These are phyloP conservation scores for Prorops nasuta DNA, from an alignment of 1,140 invertebrate genomes.

Conservation along the genomic window DNA sequence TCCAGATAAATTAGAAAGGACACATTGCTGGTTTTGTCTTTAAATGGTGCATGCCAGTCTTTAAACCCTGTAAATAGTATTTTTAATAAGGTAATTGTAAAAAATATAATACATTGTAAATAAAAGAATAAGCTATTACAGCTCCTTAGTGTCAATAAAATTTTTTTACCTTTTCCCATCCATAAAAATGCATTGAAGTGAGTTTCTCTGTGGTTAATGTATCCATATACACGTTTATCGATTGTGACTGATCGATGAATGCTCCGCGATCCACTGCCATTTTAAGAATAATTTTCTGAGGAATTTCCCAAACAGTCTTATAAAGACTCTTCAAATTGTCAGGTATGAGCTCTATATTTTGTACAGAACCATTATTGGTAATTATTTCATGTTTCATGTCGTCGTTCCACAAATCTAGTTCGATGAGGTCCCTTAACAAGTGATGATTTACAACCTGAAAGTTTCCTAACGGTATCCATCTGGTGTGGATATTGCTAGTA, in stretches of 20 bases:
- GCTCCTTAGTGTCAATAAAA: background rate
- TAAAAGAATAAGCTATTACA: background rate
- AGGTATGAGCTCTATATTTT: conserved; percentile 87
- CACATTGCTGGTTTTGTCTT: conserved; percentile 94
- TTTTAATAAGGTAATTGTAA: too few species aligned
- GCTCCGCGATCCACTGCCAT: conserved; percentile 98
- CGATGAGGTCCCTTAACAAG: conserved; percentile 89
- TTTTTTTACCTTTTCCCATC: conserved; percentile 80
- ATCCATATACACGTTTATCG: conserved; percentile 94
- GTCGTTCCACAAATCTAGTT: conserved; percentile 89
- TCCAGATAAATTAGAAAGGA: conserved; percentile 97
- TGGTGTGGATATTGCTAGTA: conserved; percentile 94
- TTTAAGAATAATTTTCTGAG: conserved; percentile 89
- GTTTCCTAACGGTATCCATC: conserved; percentile 89
- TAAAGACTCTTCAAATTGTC: conserved; percentile 88
- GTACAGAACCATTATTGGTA: conserved; percentile 81
- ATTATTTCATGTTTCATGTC: conserved; percentile 97
- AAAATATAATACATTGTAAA: too few species aligned
- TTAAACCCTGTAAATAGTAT: conserved; percentile 72
- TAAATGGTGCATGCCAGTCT: conserved; percentile 99
- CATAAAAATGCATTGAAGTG: conserved; percentile 98
- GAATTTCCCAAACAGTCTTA: conserved; percentile 99
- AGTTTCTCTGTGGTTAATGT: conserved; percentile 91
- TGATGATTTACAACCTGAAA: conserved; percentile 96
- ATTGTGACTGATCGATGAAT: conserved; percentile 98